Evolutionary conservation across 92 coral and sea anemone species (phyloP).

Genomic region (Palythoa heliodiscus): DNA sequence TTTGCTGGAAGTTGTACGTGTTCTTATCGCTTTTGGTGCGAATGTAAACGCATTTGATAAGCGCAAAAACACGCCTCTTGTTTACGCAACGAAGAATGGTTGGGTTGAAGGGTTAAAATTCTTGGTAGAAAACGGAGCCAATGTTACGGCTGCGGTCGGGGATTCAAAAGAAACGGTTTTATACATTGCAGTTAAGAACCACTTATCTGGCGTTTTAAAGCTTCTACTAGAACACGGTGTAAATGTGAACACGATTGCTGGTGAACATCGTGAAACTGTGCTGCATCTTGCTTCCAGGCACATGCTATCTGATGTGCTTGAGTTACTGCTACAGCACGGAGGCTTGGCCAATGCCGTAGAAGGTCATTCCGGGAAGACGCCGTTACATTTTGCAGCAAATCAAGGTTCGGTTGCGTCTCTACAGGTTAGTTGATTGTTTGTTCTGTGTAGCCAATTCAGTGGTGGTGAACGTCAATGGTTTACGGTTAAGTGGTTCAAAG

Average conservation of each 20-base stretch:
- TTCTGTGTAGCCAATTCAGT: background rate
- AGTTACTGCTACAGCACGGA: conserved; percentile 20
- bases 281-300: conserved; percentile 36
- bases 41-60: conserved; percentile 27
- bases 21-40: conserved; percentile 22
- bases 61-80: conserved; percentile 37
- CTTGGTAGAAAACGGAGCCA: conserved; percentile 31
- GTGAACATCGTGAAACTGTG: conserved; percentile 39
- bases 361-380: conserved; percentile 40
- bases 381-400: conserved; percentile 36
- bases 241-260: conserved; percentile 32
- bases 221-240: conserved; percentile 32
- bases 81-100: conserved; percentile 36
- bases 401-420: conserved; percentile 42
- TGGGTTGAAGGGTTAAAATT: conserved; percentile 41
- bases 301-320: conserved; percentile 40
- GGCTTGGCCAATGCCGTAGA: conserved; percentile 34
- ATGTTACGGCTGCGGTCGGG: conserved; percentile 32
- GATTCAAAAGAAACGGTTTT: conserved; percentile 39
- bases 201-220: conserved; percentile 31
- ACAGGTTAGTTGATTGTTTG: background rate
- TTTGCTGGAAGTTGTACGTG: conserved; percentile 33
- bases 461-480: no score
- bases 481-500: no score
- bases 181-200: conserved; percentile 40